phyloP scores from a whole-genome alignment of 1,140 invertebrate species.

The Metopolophium dirhodum region DNA sequence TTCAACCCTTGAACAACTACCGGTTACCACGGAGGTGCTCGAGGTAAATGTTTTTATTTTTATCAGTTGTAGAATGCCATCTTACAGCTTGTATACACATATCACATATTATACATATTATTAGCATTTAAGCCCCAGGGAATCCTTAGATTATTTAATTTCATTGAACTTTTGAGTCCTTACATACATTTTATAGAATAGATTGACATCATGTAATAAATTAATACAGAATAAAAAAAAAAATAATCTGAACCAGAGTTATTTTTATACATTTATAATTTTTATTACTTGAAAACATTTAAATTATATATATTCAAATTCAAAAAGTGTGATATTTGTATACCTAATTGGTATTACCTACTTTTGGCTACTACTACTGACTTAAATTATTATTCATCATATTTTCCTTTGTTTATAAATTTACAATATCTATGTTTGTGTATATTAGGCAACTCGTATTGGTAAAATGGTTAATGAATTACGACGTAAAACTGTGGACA shows the following conservation, averaged over 20 bases:
- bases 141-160: not conserved
- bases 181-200: not conserved
- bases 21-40: conserved; percentile 92
- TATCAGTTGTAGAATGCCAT: not conserved
- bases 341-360: not conserved
- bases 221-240: not conserved
- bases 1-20: conserved; percentile 86
- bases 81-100: not conserved
- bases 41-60: conserved; percentile 71
- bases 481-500: conserved; percentile 81
- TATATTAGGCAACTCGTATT: conserved; percentile 78
- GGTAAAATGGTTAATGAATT: conserved; percentile 94
- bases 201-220: not conserved
- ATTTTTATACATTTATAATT: not conserved
- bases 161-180: not conserved
- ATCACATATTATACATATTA: not conserved
- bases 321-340: not conserved
- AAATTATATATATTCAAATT: not conserved
- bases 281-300: not conserved
- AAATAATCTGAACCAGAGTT: not conserved
- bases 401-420: not conserved
- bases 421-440: conserved; percentile 57
- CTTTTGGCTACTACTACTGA: not conserved
- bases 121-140: not conserved
- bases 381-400: not conserved